These are phyloP conservation scores for Drosophila mimetica DNA, from an alignment of 2,888 invertebrate genomes.

Conservation along the genomic window DNA sequence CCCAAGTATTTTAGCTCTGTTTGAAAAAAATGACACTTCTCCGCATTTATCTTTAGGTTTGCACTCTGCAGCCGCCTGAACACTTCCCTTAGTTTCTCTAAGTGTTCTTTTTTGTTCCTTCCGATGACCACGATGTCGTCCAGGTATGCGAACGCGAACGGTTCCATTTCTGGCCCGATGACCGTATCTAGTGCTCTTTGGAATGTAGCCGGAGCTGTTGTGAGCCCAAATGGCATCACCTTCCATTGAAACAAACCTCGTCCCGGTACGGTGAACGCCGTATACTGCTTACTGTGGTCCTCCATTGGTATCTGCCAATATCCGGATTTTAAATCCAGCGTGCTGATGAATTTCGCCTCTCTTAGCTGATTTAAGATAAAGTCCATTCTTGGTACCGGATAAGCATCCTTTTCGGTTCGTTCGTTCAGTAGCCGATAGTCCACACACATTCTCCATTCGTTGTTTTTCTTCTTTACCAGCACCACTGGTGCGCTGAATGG, in stretches of 20 bases:
- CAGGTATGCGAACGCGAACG: neutral
- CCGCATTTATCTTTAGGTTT: neutral
- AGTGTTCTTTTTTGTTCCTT: neutral
- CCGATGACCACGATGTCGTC: neutral
- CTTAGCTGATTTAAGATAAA: neutral
- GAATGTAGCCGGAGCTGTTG: neutral
- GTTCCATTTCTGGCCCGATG: neutral
- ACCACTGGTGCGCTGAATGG: neutral
- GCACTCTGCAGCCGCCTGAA: neutral
- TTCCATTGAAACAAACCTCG: neutral
- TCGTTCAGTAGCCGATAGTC: neutral
- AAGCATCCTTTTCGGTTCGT: conserved; percentile 1
- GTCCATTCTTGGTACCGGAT: neutral
- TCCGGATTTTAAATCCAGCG: neutral
- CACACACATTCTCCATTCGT: neutral
- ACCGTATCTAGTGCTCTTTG: neutral
- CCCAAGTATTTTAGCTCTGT: neutral
- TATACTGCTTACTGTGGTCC: neutral
- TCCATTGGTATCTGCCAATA: neutral
- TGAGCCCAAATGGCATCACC: neutral
- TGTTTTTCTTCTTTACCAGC: neutral
- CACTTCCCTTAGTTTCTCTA: neutral
- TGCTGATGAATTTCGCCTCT: neutral
- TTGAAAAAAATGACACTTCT: neutral
- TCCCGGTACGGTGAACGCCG: neutral